Percentiles rank a stretch among this genome's conserved stretches.
These are phyloP conservation scores for Melitaea athalia DNA, from an alignment of 2,888 invertebrate species.

Conservation along the genomic window DNA sequence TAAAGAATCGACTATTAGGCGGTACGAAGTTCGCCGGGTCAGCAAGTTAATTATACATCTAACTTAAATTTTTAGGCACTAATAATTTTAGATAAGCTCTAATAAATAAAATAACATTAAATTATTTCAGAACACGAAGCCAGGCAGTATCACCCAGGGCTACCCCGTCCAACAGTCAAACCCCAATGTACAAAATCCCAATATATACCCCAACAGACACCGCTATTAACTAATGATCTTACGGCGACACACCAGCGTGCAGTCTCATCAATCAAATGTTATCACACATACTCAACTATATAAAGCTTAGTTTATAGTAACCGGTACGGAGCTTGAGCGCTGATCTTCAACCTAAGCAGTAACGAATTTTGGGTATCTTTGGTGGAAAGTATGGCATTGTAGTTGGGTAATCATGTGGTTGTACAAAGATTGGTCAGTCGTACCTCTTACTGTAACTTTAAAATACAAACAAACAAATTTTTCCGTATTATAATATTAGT, in stretches of 20 bases:
- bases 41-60: too few species aligned
- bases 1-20: too few species aligned
- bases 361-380: not conserved
- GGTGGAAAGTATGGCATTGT: too few species aligned
- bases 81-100: not conserved
- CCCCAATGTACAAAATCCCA: conserved; percentile 71
- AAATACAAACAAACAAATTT: too few species aligned
- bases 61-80: not conserved
- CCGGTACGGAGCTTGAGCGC: too few species aligned
- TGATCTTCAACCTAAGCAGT: too few species aligned
- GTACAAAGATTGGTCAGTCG: not conserved
- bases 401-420: too few species aligned
- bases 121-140: conserved; percentile 84
- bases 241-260: conserved; percentile 44
- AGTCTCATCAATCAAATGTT: not conserved
- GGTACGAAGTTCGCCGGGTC: too few species aligned
- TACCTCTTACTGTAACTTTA: not conserved
- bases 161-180: conserved; percentile 89
- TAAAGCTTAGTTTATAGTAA: conserved; percentile 2
- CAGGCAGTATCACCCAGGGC: conserved; percentile 91
- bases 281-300: not conserved
- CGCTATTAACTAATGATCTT: conserved; percentile 68
- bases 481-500: not conserved
- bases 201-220: conserved; percentile 72
- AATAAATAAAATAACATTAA: not conserved